A percentile compares a stretch with the other conserved stretches of the same genome.
phyloP scores from a whole-genome alignment of 2,797 vertebrate genomes.

The Phylloscopus collybita region DNA sequence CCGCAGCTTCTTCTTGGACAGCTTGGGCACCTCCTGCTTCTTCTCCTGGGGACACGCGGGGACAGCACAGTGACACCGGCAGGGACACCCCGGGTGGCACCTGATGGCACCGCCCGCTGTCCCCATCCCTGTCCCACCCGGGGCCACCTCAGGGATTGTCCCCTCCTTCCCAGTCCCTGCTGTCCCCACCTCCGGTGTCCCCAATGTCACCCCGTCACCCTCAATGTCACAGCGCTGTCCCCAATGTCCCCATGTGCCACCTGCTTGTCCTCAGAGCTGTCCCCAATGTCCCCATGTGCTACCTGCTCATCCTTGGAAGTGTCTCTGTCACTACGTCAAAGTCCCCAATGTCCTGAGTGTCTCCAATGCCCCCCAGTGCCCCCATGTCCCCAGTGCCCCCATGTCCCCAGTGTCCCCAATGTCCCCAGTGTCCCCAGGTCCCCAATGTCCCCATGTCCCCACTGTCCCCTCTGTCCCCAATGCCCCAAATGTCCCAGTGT shows the following conservation, averaged over 20 bases:
- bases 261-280: neutral
- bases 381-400: no score
- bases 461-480: no score
- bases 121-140: neutral
- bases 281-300: no score
- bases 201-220: no score
- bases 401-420: no score
- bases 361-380: no score
- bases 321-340: no score
- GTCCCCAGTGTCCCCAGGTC: no score
- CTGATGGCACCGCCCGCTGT: neutral
- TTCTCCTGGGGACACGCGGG: constrained; percentile 75
- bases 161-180: neutral
- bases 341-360: no score
- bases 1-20: constrained; percentile 95
- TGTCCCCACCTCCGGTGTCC: neutral
- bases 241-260: neutral
- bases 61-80: neutral
- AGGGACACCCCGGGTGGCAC: neutral
- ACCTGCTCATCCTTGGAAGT: no score
- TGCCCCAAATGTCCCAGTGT: no score
- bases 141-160: neutral
- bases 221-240: neutral
- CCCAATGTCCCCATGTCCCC: no score
- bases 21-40: constrained; percentile 85